A percentile compares a stretch with the other conserved stretches of the same genome.
phyloP scores from a whole-genome alignment of 2,797 vertebrate species.

The Sebastes taczanowskii region DNA sequence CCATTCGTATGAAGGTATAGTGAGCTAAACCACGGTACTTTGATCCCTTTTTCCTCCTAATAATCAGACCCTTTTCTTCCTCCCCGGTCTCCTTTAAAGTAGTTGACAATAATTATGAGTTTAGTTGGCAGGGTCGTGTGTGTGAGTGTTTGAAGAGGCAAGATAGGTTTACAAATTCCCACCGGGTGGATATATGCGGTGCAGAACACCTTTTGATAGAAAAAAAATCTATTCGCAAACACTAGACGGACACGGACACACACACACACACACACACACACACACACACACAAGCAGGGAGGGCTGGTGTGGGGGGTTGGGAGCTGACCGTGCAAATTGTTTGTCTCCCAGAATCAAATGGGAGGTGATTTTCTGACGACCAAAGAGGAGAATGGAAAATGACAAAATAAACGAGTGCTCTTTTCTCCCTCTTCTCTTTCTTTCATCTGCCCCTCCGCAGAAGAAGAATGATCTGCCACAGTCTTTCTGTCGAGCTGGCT shows the following conservation, averaged over 20 bases:
- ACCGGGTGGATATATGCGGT: background rate
- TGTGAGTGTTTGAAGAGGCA: background rate
- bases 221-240: slow-evolving; percentile 23
- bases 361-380: slow-evolving; percentile 57
- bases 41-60: slow-evolving; percentile 30
- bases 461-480: slow-evolving; percentile 63
- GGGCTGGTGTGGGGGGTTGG: background rate
- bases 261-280: background rate
- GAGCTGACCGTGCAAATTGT: slow-evolving; percentile 44
- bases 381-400: slow-evolving; percentile 55
- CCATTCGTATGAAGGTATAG: slow-evolving; percentile 25
- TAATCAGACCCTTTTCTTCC: slow-evolving; percentile 35
- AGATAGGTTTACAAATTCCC: slow-evolving; percentile 26
- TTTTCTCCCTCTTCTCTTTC: slow-evolving; percentile 51
- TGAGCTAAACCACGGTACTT: slow-evolving; percentile 30
- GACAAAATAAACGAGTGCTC: slow-evolving; percentile 66
- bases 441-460: slow-evolving; percentile 34
- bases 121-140: background rate
- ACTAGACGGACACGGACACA: background rate
- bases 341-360: slow-evolving; percentile 60
- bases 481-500: slow-evolving; percentile 51
- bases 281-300: background rate
- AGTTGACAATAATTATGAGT: slow-evolving; percentile 40
- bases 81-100: slow-evolving; percentile 26
- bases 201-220: slow-evolving; percentile 21